phyloP scores from a whole-genome alignment of 1,140 invertebrate genomes.

The Oncopeltus fasciatus region DNA sequence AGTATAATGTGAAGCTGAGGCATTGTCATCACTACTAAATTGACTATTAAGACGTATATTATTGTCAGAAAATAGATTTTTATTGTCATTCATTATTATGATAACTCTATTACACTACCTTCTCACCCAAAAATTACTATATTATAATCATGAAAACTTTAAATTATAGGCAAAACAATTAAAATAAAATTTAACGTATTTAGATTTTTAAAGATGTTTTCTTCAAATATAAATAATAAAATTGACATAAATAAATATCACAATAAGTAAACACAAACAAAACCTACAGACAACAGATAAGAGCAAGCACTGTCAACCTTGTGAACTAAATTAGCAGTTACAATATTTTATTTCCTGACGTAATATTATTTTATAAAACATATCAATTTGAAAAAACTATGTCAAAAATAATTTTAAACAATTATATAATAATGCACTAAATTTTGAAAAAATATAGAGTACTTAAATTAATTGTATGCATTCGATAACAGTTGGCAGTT shows the following conservation, averaged over 20 bases:
- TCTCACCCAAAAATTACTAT: too few relatives aligned
- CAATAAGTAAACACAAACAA: neutral
- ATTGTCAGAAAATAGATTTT: neutral
- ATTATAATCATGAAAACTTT: too few relatives aligned
- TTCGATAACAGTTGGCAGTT: neutral
- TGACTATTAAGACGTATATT: neutral
- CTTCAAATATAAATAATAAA: neutral
- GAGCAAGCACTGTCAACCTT: neutral
- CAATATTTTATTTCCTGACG: too few relatives aligned
- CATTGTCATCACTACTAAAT: neutral
- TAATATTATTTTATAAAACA: too few relatives aligned
- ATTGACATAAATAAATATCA: neutral
- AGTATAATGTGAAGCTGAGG: constrained; percentile 37
- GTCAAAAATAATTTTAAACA: too few relatives aligned
- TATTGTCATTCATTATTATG: neutral
- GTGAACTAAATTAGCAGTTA: neutral
- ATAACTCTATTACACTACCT: neutral
- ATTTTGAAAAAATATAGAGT: too few relatives aligned
- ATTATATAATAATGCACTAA: too few relatives aligned
- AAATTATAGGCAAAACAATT: neutral
- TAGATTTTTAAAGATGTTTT: neutral
- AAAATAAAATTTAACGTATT: neutral
- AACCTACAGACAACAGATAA: neutral
- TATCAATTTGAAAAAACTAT: too few relatives aligned
- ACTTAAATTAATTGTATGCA: too few relatives aligned